Evolutionary conservation across 2,888 invertebrate species (phyloP), one percentile per base, ranked within the genome.

Genomic region (Andrena chrysosceles): DNA sequence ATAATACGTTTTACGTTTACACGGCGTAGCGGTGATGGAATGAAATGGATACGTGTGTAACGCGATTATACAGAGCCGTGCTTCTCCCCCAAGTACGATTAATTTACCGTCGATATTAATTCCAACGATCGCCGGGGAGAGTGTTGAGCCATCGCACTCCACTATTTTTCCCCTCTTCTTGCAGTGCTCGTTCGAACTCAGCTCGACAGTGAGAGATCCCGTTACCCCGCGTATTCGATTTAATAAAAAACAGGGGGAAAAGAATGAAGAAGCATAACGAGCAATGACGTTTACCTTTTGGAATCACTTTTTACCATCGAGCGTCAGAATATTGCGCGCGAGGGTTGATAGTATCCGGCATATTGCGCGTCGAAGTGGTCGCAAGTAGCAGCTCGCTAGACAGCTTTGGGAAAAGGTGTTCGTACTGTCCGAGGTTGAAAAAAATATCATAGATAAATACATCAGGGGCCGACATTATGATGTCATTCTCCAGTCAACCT

Each of bases 1-100:
- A 73, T 73, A 76, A 80, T 66, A 68, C 68, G 71, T 77, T 83
- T 85, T 80, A 72, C 70, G 23, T 82, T 80, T 75, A 77, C 75
- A 52, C 59, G 29, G 23, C n/a, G 16, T 4, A 20, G 49, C 42
- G 35, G 3, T 42, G 63, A 81, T 48, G 59, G 49, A 33, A 62
- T 31, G 29, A 48, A 71, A 42, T 31, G 69, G 48, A 35, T 64
- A 49, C 10, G 42, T 29, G 63, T 54, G 62, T 71, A 77, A 72
- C 64, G 13, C n/a, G 49, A 72, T 72, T 72, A 71, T n/a, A 56
- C 29, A 35, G 23, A 31, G 66, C 54, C 56, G 42, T 26, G 48
- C 66, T 67, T 59, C 56, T 10, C 56, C 56, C 2, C 56, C 16
- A 42, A 59, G 29, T 29, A 31, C 56, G 67, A 56, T 66, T 56